phyloP scores from a whole-genome alignment of 2,888 invertebrate species.

The Gandaritis pyraliata region DNA sequence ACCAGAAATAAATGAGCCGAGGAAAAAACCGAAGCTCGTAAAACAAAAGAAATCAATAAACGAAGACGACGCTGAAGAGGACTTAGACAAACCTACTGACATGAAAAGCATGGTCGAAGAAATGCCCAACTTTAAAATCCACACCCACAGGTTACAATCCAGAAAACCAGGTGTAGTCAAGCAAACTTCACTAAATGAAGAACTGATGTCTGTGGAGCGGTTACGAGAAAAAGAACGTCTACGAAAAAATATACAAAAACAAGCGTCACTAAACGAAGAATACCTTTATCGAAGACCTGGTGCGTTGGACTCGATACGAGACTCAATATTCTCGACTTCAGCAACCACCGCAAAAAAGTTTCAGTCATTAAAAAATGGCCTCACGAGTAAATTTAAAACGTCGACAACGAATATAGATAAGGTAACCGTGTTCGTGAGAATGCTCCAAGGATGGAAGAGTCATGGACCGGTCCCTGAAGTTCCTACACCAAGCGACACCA shows the following conservation, averaged over 20 bases:
- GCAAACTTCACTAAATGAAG: slow-evolving; percentile 95
- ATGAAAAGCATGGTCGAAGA: slow-evolving; percentile 87
- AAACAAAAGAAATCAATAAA: slow-evolving; percentile 94
- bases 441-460: slow-evolving; percentile 92
- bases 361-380: slow-evolving; percentile 91
- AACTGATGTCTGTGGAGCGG: slow-evolving; percentile 94
- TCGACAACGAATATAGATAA: slow-evolving; percentile 93
- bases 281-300: slow-evolving; percentile 88
- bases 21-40: slow-evolving; percentile 88
- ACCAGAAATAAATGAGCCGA: slow-evolving; percentile 80
- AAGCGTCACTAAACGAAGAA: slow-evolving; percentile 94
- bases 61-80: slow-evolving; percentile 88
- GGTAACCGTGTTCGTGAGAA: slow-evolving; percentile 92
- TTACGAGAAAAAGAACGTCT: slow-evolving; percentile 92
- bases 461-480: slow-evolving; percentile 80
- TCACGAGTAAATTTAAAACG: slow-evolving; percentile 92
- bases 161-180: slow-evolving; percentile 88
- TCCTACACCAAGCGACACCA: slow-evolving; percentile 77
- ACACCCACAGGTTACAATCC: slow-evolving; percentile 71
- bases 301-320: slow-evolving; percentile 88
- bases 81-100: slow-evolving; percentile 87
- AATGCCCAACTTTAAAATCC: slow-evolving; percentile 87
- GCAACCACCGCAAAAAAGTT: slow-evolving; percentile 89
- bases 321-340: slow-evolving; percentile 89
- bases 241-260: slow-evolving; percentile 93